Percentiles rank a stretch among this genome's conserved stretches.
phyloP scores from a whole-genome alignment of 92 coral and sea anemone genomes.

The Chrysogorgia sp. region DNA sequence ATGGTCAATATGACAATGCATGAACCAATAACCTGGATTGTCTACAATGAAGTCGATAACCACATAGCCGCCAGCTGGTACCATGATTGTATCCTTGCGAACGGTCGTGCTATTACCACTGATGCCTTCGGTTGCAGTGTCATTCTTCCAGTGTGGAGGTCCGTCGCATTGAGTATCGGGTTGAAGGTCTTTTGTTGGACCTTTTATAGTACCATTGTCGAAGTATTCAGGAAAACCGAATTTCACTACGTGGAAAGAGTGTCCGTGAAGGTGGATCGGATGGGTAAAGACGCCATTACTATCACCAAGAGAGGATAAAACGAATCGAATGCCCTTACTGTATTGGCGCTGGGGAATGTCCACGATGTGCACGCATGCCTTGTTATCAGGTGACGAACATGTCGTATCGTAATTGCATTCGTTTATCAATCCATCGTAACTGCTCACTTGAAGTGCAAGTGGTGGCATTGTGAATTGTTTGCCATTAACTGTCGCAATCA shows the following conservation, averaged over 20 bases:
- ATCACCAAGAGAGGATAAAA: constrained; percentile 8
- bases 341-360: neutral
- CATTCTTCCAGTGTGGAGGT: constrained; percentile 1
- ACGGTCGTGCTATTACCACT: constrained; percentile 29
- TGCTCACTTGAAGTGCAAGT: constrained; percentile 61
- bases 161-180: neutral
- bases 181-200: neutral
- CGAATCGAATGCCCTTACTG: constrained; percentile 14
- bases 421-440: neutral
- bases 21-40: constrained; percentile 80
- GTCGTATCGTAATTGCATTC: neutral
- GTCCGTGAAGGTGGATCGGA: constrained; percentile 35
- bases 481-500: no score
- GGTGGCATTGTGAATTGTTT: constrained; percentile 54
- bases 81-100: constrained; percentile 72
- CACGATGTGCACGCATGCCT: neutral
- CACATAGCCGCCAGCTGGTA: constrained; percentile 74
- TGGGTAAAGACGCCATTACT: neutral
- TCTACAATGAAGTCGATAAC: constrained; percentile 68
- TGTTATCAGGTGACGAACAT: neutral
- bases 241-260: constrained; percentile 32
- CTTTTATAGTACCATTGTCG: neutral
- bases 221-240: constrained; percentile 14
- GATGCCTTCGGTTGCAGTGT: neutral
- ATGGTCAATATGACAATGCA: constrained; percentile 77